Evolutionary conservation across 2,888 invertebrate species (phyloP), one percentile per base, ranked within the genome.

Genomic region (Cryptus viduatorius): DNA sequence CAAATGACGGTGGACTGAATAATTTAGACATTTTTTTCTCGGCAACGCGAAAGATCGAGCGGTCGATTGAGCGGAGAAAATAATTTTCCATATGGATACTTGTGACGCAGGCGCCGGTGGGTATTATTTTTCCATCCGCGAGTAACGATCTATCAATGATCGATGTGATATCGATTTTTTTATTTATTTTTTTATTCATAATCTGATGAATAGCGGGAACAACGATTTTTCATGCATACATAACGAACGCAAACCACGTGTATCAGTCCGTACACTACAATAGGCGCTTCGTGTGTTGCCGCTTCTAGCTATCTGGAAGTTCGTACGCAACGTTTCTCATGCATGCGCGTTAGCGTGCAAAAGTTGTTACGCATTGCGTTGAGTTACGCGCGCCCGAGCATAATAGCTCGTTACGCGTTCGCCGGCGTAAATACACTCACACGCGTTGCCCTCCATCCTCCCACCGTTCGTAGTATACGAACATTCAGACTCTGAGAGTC

Each of bases 391-490:
- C 83, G 77, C 84, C 67, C 79, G 85, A 84, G 83, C 88, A 87
- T 88, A 88, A 88, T 88, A 85, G 87, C 83, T 87, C 82, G 87
- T 88, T 87, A 88, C 83, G 86, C 83, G 82, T 87, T 87, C 79
- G 79, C 83, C 81, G 79, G 79, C 84, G 81, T 83, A 84, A 85
- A 85, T 82, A 84, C 75, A 76, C 65, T 76, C 73, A 59, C 77
- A 24, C 53, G 14, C 75, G 56, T 71, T 48, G 64, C 42, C 44
- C 71, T 16, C 16, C 8, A 24, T 61, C 29, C 24, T 61, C 59
- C 10, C 61, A 24, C 50, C 59, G 31, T 77, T 59, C 24, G 31
- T 29, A n/a, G 12, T 24, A 16, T 12, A 37, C 56, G 16, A 14
- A 46, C 56, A 14, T 53, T 16, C 16, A 53, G 56, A 2, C 53